Base-by-base conservation (phyloP, 2,888 invertebrate genomes). In the Bibio marci region DNA sequence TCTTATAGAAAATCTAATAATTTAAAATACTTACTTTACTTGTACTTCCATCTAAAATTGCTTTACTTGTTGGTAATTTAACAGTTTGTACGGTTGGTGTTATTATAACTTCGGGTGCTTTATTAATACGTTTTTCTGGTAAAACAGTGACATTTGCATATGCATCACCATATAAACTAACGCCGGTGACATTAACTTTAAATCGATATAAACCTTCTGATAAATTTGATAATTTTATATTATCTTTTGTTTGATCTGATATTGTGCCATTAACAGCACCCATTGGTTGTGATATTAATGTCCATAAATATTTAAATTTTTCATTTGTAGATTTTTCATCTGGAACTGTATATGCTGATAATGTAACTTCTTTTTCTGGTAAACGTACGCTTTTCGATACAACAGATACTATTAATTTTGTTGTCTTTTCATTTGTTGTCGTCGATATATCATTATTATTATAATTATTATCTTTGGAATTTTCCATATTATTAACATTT, bases 221-320 rank as follows among this genome's bases (percentile, higher is more conserved):
- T 8, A 92, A 69, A 52, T 87, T 80, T 12, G 80, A 81, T 14
- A 92, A 65, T 43, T 81, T 81, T 13, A 92, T 75, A 38, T 80
- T 80, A 17, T 79, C 76, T 22, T 82, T 82, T 52, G 85, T 87
- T 57, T 87, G 85, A 54, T 77, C 76, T 43, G 80, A 79, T 64
- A 85, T 80, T 40, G 80, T 77, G 42, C 79, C 77, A 56, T 71
- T 69, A 46, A 71, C 73, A 14, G 74, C 73, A n/a, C 79, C 80
- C 46, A 79, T 79, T 0, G 90, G 90, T 53, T 86, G 82, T 41
- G 80, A 77, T 42, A 90, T 70, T 25, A 91, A 66, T 14, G 77
- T 81, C 92, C 92, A 94, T 19, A 80, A 78, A 59, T 87, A 92
- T 51, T 78, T 81, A 56, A 87, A 92, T 53, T 78, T 79, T 41